phyloP scores from a whole-genome alignment of 2,797 vertebrate genomes.

The Thunnus albacares region DNA sequence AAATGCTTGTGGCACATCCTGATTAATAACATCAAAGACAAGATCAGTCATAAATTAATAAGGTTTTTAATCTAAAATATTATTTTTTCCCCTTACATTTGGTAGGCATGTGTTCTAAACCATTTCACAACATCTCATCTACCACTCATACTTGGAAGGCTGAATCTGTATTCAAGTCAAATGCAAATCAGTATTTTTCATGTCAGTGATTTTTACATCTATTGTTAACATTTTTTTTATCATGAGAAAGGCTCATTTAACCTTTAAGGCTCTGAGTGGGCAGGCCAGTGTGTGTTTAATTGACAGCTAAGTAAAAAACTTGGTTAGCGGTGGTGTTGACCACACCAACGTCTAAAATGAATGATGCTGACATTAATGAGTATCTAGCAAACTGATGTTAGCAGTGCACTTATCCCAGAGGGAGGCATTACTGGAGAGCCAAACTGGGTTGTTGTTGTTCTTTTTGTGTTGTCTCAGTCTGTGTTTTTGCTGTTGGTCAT shows the following conservation, averaged over 20 bases:
- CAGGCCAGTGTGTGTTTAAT: neutral
- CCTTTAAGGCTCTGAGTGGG: neutral
- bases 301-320: neutral
- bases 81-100: neutral
- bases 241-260: neutral
- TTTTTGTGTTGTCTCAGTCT: no score
- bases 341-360: no score
- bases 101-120: neutral
- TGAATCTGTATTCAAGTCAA: neutral
- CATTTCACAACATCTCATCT: neutral
- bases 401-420: no score
- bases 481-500: no score
- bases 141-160: neutral
- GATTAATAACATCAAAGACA: neutral
- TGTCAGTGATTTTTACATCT: neutral
- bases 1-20: constrained; percentile 1
- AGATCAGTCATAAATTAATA: constrained; percentile 1
- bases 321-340: no score
- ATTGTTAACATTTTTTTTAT: neutral
- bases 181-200: no score
- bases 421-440: no score
- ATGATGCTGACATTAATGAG: no score
- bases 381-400: no score
- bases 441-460: no score
- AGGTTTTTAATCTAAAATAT: neutral